Percentiles rank a stretch among this genome's conserved stretches.
Conservation (phyloP, 2,113 vertebrate genomes). For the Cryptoleucopteryx plumbea region DNA sequence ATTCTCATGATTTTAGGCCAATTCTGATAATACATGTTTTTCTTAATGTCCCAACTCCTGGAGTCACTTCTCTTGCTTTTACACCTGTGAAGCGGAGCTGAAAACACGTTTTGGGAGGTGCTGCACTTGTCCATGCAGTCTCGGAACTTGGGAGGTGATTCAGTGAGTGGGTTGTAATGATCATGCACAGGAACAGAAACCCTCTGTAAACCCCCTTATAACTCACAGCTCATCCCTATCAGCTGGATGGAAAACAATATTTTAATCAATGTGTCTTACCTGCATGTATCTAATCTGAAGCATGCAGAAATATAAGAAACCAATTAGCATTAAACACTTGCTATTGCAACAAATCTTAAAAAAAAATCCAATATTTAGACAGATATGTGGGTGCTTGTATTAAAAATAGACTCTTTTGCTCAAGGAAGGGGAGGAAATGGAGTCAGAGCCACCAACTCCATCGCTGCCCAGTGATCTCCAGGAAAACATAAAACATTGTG, state of each 20-base stretch:
- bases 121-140: neutral
- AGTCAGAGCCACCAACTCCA: neutral
- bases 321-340: conserved; percentile 53
- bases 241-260: neutral
- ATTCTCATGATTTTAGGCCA: neutral
- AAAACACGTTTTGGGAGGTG: neutral
- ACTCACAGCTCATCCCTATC: neutral
- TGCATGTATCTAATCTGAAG: conserved; percentile 97
- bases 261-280: conserved; percentile 64
- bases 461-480: neutral
- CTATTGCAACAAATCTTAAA: neutral
- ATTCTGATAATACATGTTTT: neutral
- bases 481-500: neutral
- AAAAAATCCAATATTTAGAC: neutral
- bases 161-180: neutral
- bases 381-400: neutral
- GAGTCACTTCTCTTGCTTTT: neutral
- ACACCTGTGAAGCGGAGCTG: neutral
- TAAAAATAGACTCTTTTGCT: neutral
- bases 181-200: neutral
- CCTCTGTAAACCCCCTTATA: neutral
- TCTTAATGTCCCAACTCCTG: neutral
- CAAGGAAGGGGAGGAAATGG: neutral
- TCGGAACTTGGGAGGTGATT: neutral
- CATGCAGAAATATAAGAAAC: conserved; percentile 74